These are phyloP conservation scores for Halisarca cf. caerulea DNA, from an alignment of 37 sponge, comb jelly and placozoan species.

Conservation along the genomic window DNA sequence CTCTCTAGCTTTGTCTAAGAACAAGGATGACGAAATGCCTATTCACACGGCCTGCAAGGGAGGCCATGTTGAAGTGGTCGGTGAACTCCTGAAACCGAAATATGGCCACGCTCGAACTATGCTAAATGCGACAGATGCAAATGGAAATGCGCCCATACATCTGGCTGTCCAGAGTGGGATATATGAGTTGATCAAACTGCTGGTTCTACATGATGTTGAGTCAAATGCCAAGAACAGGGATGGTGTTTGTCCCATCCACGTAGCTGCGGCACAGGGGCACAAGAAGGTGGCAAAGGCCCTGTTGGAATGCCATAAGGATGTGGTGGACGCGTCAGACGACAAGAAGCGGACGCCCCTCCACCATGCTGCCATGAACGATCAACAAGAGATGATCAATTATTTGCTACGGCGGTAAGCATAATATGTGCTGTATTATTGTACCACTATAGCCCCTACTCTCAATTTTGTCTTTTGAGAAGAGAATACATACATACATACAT, in stretches of 20 bases:
- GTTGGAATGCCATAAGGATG: constrained; percentile 18
- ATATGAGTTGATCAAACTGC: constrained; percentile 57
- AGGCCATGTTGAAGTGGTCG: constrained; percentile 71
- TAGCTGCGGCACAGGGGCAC: constrained; percentile 80
- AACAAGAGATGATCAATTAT: constrained; percentile 73
- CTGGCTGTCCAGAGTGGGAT: constrained; percentile 76
- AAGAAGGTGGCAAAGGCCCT: constrained; percentile 62
- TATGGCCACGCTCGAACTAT: constrained; percentile 7
- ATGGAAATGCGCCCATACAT: constrained; percentile 74
- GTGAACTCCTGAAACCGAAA: constrained; percentile 34
- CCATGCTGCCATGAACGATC: constrained; percentile 77
- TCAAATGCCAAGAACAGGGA: constrained; percentile 43
- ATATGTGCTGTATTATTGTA: too few species aligned
- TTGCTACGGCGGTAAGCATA: constrained; percentile 69
- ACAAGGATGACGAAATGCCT: constrained; percentile 54
- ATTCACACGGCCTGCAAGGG: constrained; percentile 80
- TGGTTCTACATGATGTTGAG: constrained; percentile 51
- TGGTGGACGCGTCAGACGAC: constrained; percentile 32
- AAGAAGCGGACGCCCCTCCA: constrained; percentile 77
- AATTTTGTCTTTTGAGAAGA: too few species aligned
- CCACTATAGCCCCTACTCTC: too few species aligned
- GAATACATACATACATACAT: too few species aligned
- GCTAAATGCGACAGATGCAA: constrained; percentile 44
- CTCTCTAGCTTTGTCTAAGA: neutral
- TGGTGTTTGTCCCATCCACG: constrained; percentile 72